Conservation (phyloP, 2,888 invertebrate genomes). For the Noctua janthina region DNA sequence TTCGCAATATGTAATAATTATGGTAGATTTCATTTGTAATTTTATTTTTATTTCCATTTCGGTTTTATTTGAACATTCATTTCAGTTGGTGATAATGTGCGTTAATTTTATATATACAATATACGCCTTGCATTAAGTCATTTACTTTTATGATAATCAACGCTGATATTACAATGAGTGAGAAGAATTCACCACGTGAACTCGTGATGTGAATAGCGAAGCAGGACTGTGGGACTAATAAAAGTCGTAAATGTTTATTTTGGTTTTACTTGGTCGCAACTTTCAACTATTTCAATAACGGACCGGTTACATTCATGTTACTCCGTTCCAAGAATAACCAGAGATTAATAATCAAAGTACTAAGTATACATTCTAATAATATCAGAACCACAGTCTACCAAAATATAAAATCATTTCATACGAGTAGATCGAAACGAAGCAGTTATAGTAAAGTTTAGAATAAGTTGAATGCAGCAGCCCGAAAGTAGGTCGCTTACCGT, state of each 20-base stretch:
- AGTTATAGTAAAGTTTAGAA: slow-evolving; percentile 22
- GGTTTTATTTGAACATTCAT: slow-evolving; percentile 9
- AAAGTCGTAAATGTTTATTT: slow-evolving; percentile 15
- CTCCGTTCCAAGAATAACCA: slow-evolving; percentile 29
- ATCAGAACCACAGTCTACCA: slow-evolving; percentile 40
- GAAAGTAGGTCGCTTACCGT: slow-evolving; percentile 50
- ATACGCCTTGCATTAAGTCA: background rate
- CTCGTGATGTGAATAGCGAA: slow-evolving; percentile 1
- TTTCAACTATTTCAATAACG: slow-evolving; percentile 27
- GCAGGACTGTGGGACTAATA: slow-evolving; percentile 17
- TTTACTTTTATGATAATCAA: slow-evolving; percentile 11
- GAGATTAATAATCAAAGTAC: slow-evolving; percentile 25
- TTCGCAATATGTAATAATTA: too few species aligned
- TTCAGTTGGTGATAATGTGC: background rate
- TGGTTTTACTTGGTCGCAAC: slow-evolving; percentile 16
- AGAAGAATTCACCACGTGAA: slow-evolving; percentile 13
- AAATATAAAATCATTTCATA: slow-evolving; percentile 24
- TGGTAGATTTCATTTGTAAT: background rate
- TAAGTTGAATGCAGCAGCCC: slow-evolving; percentile 18
- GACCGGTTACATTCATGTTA: slow-evolving; percentile 30
- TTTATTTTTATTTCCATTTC: background rate
- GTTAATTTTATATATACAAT: background rate
- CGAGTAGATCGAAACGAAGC: slow-evolving; percentile 10
- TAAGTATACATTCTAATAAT: slow-evolving; percentile 34
- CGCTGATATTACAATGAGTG: slow-evolving; percentile 1